These are phyloP conservation scores for Drosophila carrolli DNA, from an alignment of 1,140 invertebrate species.

Conservation along the genomic window DNA sequence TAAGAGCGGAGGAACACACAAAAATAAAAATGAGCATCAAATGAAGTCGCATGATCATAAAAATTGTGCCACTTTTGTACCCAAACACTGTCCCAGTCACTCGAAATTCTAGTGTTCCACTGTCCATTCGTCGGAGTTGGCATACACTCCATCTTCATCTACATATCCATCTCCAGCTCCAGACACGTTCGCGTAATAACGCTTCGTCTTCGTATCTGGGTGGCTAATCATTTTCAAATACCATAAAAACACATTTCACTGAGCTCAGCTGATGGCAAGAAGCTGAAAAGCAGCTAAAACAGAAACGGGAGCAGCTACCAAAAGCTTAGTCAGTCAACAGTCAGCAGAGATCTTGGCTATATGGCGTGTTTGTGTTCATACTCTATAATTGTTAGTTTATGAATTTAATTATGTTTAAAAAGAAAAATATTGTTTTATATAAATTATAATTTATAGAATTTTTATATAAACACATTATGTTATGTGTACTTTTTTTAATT, in stretches of 20 bases:
- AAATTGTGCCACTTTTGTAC: slow-evolving; percentile 57
- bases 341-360: slow-evolving; percentile 46
- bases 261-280: slow-evolving; percentile 41
- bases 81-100: neutral
- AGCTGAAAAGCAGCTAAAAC: slow-evolving; percentile 11
- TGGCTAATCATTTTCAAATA: slow-evolving; percentile 77
- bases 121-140: slow-evolving; percentile 43
- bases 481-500: too few relatives aligned
- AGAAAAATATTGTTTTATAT: too few relatives aligned
- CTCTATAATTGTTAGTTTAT: too few relatives aligned
- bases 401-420: too few relatives aligned
- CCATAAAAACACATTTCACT: slow-evolving; percentile 70
- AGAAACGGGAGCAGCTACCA: slow-evolving; percentile 55
- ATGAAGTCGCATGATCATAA: slow-evolving; percentile 58
- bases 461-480: too few relatives aligned
- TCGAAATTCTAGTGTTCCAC: slow-evolving; percentile 10
- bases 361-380: slow-evolving; percentile 55
- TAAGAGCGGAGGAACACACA: neutral
- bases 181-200: slow-evolving; percentile 64
- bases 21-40: slow-evolving; percentile 10
- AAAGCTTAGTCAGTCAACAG: slow-evolving; percentile 72
- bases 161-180: slow-evolving; percentile 22
- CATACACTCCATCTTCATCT: slow-evolving; percentile 36
- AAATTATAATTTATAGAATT: too few relatives aligned
- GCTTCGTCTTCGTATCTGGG: slow-evolving; percentile 59